A percentile compares a stretch with the other conserved stretches of the same genome.
Evolutionary conservation across 2,113 vertebrate species (phyloP).

Genomic region (Onychostruthus taczanowskii): DNA sequence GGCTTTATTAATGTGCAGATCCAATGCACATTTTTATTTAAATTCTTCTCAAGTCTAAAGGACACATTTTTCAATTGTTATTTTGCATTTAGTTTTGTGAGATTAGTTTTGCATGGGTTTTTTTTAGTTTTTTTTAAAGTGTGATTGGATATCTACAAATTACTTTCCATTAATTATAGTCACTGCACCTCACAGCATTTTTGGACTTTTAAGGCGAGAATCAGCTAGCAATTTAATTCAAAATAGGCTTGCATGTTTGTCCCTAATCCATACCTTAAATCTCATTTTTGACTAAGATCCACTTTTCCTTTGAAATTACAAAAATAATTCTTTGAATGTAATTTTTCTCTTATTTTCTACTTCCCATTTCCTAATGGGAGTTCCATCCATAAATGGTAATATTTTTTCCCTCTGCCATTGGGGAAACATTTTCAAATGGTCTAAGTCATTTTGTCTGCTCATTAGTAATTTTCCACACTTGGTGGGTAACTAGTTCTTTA

Average conservation of each 20-base stretch:
- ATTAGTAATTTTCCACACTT: neutral
- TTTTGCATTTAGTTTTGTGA: conserved; percentile 73
- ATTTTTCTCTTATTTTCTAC: neutral
- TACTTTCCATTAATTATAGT: conserved; percentile 65
- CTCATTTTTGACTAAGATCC: neutral
- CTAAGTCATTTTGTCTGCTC: neutral
- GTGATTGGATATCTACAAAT: conserved; percentile 63
- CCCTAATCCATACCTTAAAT: neutral
- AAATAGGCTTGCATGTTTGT: conserved; percentile 32
- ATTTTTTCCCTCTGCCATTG: neutral
- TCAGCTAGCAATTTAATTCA: conserved; percentile 55
- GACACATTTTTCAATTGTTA: conserved; percentile 71
- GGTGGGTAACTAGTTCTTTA: neutral
- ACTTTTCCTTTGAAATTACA: neutral
- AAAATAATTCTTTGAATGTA: neutral
- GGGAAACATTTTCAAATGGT: neutral
- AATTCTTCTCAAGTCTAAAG: conserved; percentile 74
- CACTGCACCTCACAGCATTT: conserved; percentile 10
- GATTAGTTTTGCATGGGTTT: conserved; percentile 48
- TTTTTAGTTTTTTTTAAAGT: neutral
- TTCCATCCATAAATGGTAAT: neutral
- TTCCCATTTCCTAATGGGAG: neutral
- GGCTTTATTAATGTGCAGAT: conserved; percentile 74
- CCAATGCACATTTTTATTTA: conserved; percentile 72
- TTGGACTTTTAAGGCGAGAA: conserved; percentile 1